Conservation (phyloP, 2,888 invertebrate species). For the Lucinisca nassula region DNA sequence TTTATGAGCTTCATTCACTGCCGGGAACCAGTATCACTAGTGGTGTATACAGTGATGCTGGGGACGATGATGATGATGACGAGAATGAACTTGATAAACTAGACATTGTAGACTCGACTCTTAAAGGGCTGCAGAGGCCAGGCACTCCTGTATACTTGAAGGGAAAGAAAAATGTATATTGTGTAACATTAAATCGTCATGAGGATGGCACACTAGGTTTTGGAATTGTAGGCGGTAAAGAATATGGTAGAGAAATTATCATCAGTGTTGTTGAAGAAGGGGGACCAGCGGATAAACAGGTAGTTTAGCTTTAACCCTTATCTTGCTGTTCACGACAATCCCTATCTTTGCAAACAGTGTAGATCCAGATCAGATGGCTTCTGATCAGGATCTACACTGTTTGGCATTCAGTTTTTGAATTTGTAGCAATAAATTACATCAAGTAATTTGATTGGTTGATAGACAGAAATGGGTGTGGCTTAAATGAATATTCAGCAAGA, state of each 20-base stretch:
- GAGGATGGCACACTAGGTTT: conserved; percentile 79
- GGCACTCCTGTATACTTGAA: conserved; percentile 55
- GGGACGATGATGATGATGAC: conserved; percentile 62
- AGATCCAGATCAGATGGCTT: too few species aligned
- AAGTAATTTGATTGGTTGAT: too few species aligned
- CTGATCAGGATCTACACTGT: too few species aligned
- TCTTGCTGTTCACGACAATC: too few species aligned
- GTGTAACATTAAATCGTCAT: conserved; percentile 76
- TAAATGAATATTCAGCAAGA: too few species aligned
- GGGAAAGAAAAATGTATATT: conserved; percentile 65
- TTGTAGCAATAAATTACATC: too few species aligned
- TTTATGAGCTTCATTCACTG: conserved; percentile 67
- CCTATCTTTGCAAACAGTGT: too few species aligned
- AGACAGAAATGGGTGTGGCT: too few species aligned
- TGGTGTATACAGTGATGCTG: conserved; percentile 74
- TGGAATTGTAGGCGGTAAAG: conserved; percentile 81
- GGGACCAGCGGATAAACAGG: conserved; percentile 81
- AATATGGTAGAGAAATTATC: conserved; percentile 78
- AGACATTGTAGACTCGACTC: conserved; percentile 47
- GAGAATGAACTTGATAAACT: conserved; percentile 31
- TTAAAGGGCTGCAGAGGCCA: background rate
- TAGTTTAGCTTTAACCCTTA: too few species aligned
- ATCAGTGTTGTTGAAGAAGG: conserved; percentile 79
- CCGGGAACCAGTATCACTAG: conserved; percentile 78
- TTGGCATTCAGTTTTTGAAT: too few species aligned